phyloP scores from a whole-genome alignment of 2,888 invertebrate genomes.

The Thymelicus acteon region DNA sequence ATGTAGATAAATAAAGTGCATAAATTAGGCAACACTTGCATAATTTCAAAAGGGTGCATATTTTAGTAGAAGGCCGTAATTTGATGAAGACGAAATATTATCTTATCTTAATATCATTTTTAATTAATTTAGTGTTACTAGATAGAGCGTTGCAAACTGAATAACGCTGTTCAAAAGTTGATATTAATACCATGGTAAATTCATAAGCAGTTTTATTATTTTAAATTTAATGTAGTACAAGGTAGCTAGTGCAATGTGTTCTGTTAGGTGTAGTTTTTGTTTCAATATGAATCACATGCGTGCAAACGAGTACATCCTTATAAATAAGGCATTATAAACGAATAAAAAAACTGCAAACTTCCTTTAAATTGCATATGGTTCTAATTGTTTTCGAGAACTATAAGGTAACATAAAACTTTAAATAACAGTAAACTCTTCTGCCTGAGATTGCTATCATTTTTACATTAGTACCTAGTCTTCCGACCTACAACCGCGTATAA shows the following conservation, averaged over 20 bases:
- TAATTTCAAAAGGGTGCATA: conserved; percentile 75
- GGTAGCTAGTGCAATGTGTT: no score
- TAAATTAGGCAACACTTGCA: conserved; percentile 49
- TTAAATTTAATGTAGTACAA: no score
- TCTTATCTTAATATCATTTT: conserved; percentile 60
- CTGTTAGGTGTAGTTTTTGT: no score
- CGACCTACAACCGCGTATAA: not conserved
- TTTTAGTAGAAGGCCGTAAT: conserved; percentile 77
- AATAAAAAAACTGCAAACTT: no score
- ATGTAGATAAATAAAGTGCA: conserved; percentile 64
- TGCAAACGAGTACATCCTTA: no score
- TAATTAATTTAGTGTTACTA: conserved; percentile 52
- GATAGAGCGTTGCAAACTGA: conserved; percentile 7
- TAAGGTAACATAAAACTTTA: not conserved
- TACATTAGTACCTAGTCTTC: not conserved
- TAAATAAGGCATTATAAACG: no score
- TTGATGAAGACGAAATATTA: conserved; percentile 66
- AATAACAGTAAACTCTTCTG: conserved; percentile 4
- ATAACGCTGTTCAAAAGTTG: not conserved
- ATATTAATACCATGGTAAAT: not conserved
- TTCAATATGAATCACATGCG: no score
- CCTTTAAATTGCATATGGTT: no score
- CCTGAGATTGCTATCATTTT: conserved; percentile 5
- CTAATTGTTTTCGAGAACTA: no score
- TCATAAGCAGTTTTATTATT: no score